These are phyloP conservation scores for Pachypsylla venusta DNA, from an alignment of 1,140 invertebrate species.

Conservation along the genomic window DNA sequence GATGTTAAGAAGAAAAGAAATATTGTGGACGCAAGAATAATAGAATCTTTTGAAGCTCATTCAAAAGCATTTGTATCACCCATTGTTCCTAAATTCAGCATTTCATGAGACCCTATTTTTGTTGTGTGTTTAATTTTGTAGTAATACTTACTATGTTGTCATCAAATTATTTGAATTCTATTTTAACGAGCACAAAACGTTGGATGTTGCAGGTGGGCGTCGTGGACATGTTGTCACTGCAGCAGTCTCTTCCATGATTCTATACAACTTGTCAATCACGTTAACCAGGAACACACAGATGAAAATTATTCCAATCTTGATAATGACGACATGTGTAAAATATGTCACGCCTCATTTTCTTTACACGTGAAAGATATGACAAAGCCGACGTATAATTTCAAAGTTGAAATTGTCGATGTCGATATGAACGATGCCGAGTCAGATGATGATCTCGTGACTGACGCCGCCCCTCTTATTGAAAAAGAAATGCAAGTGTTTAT, in stretches of 20 bases:
- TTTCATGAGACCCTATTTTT: no score
- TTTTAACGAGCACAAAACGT: no score
- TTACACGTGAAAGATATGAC: not conserved
- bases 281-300: not conserved
- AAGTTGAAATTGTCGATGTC: conserved; percentile 1
- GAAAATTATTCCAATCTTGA: no score
- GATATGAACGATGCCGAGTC: not conserved
- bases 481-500: not conserved
- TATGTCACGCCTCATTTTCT: not conserved
- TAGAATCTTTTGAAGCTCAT: no score
- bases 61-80: no score
- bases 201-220: conserved; percentile 3
- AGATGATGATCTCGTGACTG: not conserved
- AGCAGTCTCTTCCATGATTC: not conserved
- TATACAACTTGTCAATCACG: not conserved
- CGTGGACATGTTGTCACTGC: conserved; percentile 4
- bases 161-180: no score
- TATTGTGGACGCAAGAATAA: no score
- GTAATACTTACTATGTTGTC: no score
- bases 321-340: not conserved
- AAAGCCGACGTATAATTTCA: not conserved
- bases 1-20: no score
- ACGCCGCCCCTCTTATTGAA: not conserved
- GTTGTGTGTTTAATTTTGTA: no score
- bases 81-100: no score